phyloP scores from a whole-genome alignment of 1,140 invertebrate genomes.

The Phthorimaea operculella region DNA sequence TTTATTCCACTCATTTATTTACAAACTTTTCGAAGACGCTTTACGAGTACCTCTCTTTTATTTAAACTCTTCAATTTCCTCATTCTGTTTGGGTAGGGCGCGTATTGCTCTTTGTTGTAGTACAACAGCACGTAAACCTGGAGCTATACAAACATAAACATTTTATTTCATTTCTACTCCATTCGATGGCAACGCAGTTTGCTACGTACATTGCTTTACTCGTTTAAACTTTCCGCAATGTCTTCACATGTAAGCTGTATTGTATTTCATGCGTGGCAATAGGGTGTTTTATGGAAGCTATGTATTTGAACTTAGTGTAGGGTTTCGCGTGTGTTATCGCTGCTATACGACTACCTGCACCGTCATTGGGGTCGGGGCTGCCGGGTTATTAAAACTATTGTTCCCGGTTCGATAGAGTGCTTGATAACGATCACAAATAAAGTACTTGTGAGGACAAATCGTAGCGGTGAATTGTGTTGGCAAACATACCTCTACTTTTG shows the following conservation, averaged over 20 bases:
- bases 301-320: not conserved
- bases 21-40: conserved; percentile 28
- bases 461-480: conserved; percentile 22
- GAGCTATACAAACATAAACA: too few relatives aligned
- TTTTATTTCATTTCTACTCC: too few relatives aligned
- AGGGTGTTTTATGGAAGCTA: not conserved
- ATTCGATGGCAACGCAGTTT: too few relatives aligned
- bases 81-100: conserved; percentile 29
- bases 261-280: conserved; percentile 5
- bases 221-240: not conserved
- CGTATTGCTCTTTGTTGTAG: conserved; percentile 17
- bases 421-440: conserved; percentile 18
- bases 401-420: conserved; percentile 34
- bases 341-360: conserved; percentile 20
- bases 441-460: conserved; percentile 11
- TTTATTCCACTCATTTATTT: conserved; percentile 42
- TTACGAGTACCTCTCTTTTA: too few relatives aligned
- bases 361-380: conserved; percentile 39
- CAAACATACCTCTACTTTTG: conserved; percentile 9
- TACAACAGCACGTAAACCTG: conserved; percentile 9
- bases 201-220: conserved; percentile 2
- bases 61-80: too few relatives aligned
- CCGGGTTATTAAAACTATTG: conserved; percentile 30
- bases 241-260: not conserved
- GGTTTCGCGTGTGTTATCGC: conserved; percentile 39